These are phyloP conservation scores for human DNA, from an alignment of 2,113 vertebrate genomes.

Conservation along the genomic window GRCh38 chr4:144653501-144654000, in stretches of 20 bases:
- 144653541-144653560: neutral
- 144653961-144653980: conserved; percentile 83
- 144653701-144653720: conserved; percentile 68
- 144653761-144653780: conserved; percentile 66
- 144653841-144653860: conserved; percentile 80
- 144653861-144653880: conserved; percentile 88
- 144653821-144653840: conserved; percentile 77
- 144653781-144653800: conserved; percentile 83
- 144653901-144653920: conserved; percentile 83
- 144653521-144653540: neutral
- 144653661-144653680: neutral
- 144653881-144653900: conserved; percentile 82
- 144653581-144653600: conserved; percentile 36
- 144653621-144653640: conserved; percentile 10
- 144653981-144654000: conserved; percentile 85
- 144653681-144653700: conserved; percentile 62
- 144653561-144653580: conserved; percentile 21
- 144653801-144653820: conserved; percentile 75
- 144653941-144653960: conserved; percentile 88
- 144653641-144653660: neutral
- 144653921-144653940: conserved; percentile 88
- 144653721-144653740: conserved; percentile 75
- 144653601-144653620: conserved; percentile 46
- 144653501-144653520: neutral
- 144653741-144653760: conserved; percentile 55